phyloP scores from a whole-genome alignment of 2,797 vertebrate genomes.

The Pyrrhura leucotis region DNA sequence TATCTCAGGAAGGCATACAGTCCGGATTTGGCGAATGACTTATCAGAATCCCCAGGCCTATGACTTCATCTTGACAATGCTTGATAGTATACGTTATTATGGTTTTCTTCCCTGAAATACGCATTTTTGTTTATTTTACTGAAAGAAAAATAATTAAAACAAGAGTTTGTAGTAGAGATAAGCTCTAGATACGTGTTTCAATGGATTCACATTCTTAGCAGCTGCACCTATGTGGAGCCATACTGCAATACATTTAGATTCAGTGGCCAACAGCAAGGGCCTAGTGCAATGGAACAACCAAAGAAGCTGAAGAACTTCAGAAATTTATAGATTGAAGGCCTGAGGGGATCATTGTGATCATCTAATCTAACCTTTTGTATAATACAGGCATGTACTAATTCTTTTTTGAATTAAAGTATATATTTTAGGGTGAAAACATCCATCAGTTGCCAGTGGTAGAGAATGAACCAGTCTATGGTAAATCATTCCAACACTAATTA shows the following conservation, averaged over 20 bases:
- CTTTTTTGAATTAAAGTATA: slow-evolving; percentile 22
- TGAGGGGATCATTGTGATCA: slow-evolving; percentile 1
- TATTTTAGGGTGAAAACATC: slow-evolving; percentile 5
- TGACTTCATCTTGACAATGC: background rate
- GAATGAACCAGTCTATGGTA: background rate
- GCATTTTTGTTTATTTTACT: background rate
- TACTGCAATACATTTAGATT: background rate
- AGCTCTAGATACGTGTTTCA: background rate
- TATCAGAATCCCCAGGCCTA: background rate
- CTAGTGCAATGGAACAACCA: background rate
- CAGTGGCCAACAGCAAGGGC: background rate
- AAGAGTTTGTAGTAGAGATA: background rate
- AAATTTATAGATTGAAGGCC: slow-evolving; percentile 9
- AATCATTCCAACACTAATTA: slow-evolving; percentile 31
- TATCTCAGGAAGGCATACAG: background rate
- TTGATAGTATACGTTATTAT: background rate
- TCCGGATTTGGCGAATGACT: background rate
- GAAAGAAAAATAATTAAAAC: background rate
- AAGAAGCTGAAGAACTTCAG: background rate
- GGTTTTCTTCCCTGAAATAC: background rate
- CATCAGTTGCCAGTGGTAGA: background rate
- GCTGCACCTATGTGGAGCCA: background rate
- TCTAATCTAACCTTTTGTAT: background rate
- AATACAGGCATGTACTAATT: slow-evolving; percentile 3
- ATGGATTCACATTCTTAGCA: background rate